A percentile compares a stretch with the other conserved stretches of the same genome.
phyloP scores from a whole-genome alignment of 1,140 invertebrate genomes.

The Yoshiicerus persimilis region DNA sequence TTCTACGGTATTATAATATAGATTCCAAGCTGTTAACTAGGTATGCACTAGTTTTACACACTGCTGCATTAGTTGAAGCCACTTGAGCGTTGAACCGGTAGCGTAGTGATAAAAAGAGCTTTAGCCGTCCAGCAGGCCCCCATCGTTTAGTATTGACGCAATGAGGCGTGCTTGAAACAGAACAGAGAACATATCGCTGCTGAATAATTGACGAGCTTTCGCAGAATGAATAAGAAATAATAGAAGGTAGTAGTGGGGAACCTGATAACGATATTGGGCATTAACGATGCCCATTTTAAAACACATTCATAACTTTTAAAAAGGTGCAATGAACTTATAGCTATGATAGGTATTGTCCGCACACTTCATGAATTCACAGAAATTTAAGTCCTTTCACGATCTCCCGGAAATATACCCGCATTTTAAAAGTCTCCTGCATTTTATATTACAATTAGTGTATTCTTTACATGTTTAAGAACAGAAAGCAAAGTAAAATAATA shows the following conservation, averaged over 20 bases:
- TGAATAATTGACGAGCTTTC: background rate
- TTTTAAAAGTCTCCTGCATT: no score
- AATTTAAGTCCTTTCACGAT: no score
- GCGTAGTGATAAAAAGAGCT: background rate
- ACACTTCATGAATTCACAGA: background rate
- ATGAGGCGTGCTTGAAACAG: background rate
- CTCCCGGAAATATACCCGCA: background rate
- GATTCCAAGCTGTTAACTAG: no score
- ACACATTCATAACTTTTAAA: background rate
- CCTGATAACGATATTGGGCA: background rate
- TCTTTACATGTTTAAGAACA: no score
- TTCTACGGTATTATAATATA: no score
- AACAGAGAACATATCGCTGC: background rate
- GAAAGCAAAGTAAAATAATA: no score
- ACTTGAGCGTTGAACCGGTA: background rate
- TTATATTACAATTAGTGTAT: no score
- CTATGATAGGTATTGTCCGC: background rate
- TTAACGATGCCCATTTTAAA: background rate
- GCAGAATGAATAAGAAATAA: background rate
- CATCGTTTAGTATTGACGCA: background rate
- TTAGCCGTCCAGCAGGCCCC: background rate
- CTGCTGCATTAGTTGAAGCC: no score
- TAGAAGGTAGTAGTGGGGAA: background rate
- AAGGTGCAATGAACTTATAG: background rate
- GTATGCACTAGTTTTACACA: no score